Base-by-base conservation (phyloP, 2,113 vertebrate species). In the Sardina pilchardus region DNA sequence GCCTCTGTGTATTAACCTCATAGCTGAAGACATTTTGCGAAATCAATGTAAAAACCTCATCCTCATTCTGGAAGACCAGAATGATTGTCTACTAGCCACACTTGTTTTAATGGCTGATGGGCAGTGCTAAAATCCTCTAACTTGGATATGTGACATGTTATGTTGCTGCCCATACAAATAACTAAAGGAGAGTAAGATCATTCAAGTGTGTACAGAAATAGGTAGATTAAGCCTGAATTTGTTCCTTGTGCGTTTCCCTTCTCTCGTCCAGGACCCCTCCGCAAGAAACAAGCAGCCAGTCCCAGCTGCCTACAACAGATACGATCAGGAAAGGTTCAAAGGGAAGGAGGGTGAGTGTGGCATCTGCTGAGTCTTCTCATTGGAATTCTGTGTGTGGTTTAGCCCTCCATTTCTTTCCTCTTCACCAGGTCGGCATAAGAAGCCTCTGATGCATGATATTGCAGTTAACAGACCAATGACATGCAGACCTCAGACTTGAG, bases 271-370 rank as follows among this genome's bases (percentile, higher is more conserved):
- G 98, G 98, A 99, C 92, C 96, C 96, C 0, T 96, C 98, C 56
- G 92, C 97, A 86, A 94, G 98, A 89, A 98, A 95, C 92, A 99
- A 99, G 89, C 98, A 99, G 90, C 97, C 97, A 16, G 96, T 98
- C 86, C 98, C 96, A 85, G 97, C 97, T 59, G 97, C 97, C 53
- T 99, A 99, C 92, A 99, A 99, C 94, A 96, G 98, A 97, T 99
- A 99, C 0, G 98, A 98, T 94, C 98, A 99, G 91, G 98, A 99
- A 94, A 94, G 97, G 89, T 99, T 99, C 92, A 99, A 99, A 96
- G 97, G 97, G 90, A 99, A 99, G 97, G 98, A 99, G 92, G 98
- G 98, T 96, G 91, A 95, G 95, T 94, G 88, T 44, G 53, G 53
- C 48, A 50, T 50, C 48, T 24, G 14, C 19, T 71, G 12, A 85